A percentile compares a stretch with the other conserved stretches of the same genome.
Evolutionary conservation across 2,113 vertebrate species (phyloP).

Genomic region (Pseudorasbora parva): DNA sequence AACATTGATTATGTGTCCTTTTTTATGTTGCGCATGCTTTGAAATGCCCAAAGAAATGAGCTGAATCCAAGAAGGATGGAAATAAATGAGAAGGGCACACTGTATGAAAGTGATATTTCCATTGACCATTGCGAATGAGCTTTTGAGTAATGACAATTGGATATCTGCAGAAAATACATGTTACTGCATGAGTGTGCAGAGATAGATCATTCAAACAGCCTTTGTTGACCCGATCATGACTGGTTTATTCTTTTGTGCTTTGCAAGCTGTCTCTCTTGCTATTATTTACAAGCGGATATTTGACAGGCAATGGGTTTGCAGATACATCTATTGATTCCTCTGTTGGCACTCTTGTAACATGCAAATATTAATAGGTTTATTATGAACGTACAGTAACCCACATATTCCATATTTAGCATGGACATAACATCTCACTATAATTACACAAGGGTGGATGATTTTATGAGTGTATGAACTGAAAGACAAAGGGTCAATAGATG

Average conservation of each 20-base stretch:
- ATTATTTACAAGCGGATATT: slow-evolving; percentile 18
- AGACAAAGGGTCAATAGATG: slow-evolving; percentile 22
- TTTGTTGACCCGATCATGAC: not conserved
- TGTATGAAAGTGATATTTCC: slow-evolving; percentile 11
- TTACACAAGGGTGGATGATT: slow-evolving; percentile 33
- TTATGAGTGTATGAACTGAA: not conserved
- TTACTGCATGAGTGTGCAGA: not conserved
- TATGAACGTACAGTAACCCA: not conserved
- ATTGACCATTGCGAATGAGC: not conserved
- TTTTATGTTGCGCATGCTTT: not conserved
- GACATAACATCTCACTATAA: not conserved
- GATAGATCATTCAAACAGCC: not conserved
- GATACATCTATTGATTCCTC: slow-evolving; percentile 29
- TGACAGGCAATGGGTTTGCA: not conserved
- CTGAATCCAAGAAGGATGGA: slow-evolving; percentile 22
- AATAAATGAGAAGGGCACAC: not conserved
- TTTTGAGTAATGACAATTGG: slow-evolving; percentile 5
- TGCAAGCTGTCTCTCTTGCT: not conserved
- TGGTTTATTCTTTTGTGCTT: not conserved
- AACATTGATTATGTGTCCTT: not conserved
- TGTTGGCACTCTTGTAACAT: not conserved
- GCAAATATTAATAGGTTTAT: not conserved
- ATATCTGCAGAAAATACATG: slow-evolving; percentile 16
- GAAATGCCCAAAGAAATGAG: not conserved
- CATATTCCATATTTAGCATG: slow-evolving; percentile 1